These are phyloP conservation scores for Acanthochromis polyacanthus DNA, from an alignment of 2,113 vertebrate species.

Conservation along the genomic window DNA sequence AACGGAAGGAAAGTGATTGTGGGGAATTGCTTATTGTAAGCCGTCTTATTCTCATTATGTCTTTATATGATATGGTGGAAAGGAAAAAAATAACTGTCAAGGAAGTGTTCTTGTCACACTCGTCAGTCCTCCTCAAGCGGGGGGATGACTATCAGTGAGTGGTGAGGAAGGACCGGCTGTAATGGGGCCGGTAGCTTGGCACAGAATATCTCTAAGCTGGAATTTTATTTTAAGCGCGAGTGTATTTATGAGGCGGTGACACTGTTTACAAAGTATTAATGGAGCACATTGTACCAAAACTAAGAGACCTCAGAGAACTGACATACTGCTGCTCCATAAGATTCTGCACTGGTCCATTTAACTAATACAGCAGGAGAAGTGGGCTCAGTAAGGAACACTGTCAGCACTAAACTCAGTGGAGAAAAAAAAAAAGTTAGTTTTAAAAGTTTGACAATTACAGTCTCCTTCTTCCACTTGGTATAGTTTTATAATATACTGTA, in stretches of 20 bases:
- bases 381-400: constrained; percentile 13
- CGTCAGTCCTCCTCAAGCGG: constrained; percentile 10
- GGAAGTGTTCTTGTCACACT: constrained; percentile 10
- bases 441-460: constrained; percentile 16
- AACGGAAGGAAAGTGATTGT: constrained; percentile 7
- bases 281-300: constrained; percentile 35
- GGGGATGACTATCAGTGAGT: neutral
- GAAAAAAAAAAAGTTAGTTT: constrained; percentile 4
- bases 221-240: constrained; percentile 9
- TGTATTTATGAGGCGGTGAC: constrained; percentile 31
- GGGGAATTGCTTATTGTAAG: constrained; percentile 28
- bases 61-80: constrained; percentile 3
- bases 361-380: constrained; percentile 11
- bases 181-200: constrained; percentile 14
- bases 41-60: constrained; percentile 11
- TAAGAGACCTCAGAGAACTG: constrained; percentile 18
- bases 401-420: constrained; percentile 27
- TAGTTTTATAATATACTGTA: neutral
- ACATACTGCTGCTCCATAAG: constrained; percentile 25
- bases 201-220: constrained; percentile 11
- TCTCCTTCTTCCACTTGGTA: constrained; percentile 2
- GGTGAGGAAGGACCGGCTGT: neutral
- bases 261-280: constrained; percentile 51
- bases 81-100: constrained; percentile 27
- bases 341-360: constrained; percentile 46